Percentiles rank a stretch among this genome's conserved stretches.
These are phyloP conservation scores for Drosophila subsilvestris DNA, from an alignment of 2,888 invertebrate species.

Conservation along the genomic window DNA sequence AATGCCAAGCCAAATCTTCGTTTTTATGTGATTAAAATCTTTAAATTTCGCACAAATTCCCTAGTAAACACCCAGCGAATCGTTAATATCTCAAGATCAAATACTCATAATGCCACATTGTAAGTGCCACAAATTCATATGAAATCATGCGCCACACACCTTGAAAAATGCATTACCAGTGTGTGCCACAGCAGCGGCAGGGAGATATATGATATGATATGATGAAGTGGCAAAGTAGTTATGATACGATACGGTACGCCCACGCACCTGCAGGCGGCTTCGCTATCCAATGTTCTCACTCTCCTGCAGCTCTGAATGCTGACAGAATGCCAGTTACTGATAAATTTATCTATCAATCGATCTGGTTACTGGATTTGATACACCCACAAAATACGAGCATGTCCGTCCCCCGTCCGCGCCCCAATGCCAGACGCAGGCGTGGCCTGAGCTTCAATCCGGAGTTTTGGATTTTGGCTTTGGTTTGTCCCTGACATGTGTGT, in stretches of 20 bases:
- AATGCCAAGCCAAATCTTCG: too few species aligned
- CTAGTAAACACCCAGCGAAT: neutral
- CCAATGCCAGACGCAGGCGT: slow-evolving; percentile 76
- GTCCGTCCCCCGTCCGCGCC: neutral
- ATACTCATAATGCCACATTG: slow-evolving; percentile 13
- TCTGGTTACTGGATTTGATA: slow-evolving; percentile 71
- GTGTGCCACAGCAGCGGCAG: neutral
- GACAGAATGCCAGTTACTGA: slow-evolving; percentile 75
- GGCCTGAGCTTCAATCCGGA: slow-evolving; percentile 34
- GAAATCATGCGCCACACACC: slow-evolving; percentile 67
- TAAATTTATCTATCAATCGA: slow-evolving; percentile 79
- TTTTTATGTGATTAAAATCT: neutral
- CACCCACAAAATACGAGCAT: slow-evolving; percentile 56
- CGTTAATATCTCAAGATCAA: neutral
- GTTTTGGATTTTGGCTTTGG: slow-evolving; percentile 27
- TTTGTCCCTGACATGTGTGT: slow-evolving; percentile 64
- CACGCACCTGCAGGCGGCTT: slow-evolving; percentile 73
- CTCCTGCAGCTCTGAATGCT: slow-evolving; percentile 48
- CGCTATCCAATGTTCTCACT: slow-evolving; percentile 7
- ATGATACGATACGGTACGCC: slow-evolving; percentile 55
- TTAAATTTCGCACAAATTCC: neutral
- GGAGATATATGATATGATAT: slow-evolving; percentile 28
- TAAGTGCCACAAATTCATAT: slow-evolving; percentile 18
- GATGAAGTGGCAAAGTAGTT: slow-evolving; percentile 75
- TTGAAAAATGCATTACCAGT: slow-evolving; percentile 57